Base-by-base conservation (phyloP, 2,888 invertebrate genomes). In the Eulithis prunata region DNA sequence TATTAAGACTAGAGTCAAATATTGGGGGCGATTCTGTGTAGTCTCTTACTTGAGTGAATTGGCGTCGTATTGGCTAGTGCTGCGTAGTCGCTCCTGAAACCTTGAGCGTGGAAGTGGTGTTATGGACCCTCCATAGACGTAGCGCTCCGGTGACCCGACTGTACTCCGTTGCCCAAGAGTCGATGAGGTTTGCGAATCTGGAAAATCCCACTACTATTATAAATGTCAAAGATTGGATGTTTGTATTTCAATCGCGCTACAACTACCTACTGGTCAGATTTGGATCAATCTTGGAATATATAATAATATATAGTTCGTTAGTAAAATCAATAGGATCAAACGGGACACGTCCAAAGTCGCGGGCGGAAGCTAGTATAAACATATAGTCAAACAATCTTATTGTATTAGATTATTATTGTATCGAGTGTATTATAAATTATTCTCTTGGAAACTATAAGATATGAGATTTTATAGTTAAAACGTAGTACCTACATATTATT, bases 61-160 rank as follows among this genome's bases (percentile, higher is more conserved):
- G 64, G 88, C 86, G 71, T 91, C 93, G 70, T 88, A 78, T 46
- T 88, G 86, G 78, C 93, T 93, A 64, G 90, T 83, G 77, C 88
- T 88, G 64, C 91, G 89, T 69, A 92, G 81, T 56, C 93, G 90
- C 78, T 93, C 93, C 76, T 92, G 93, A 77, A 93, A 94, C 69
- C 94, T 89, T 45, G 93, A 92, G 52, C 93, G 86, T 53, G 94
- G 94, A 66, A 94, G 89, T 28, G 94, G 94, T 57, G 94, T 94
- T 65, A 94, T 83, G 59, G 94, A 94, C 46, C 95, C 94, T 14
- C 94, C 93, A 78, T 94, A 94, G 67, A 94, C 89, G 78, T 94
- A 94, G 77, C 94, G 88, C 74, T 91, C 91, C 28, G 91, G 89
- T 12, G 88, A 87, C 4, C 83, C 85, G 8, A 91, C 81, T 1